phyloP scores from a whole-genome alignment of 2,888 invertebrate species.

The Hymenopus coronatus region DNA sequence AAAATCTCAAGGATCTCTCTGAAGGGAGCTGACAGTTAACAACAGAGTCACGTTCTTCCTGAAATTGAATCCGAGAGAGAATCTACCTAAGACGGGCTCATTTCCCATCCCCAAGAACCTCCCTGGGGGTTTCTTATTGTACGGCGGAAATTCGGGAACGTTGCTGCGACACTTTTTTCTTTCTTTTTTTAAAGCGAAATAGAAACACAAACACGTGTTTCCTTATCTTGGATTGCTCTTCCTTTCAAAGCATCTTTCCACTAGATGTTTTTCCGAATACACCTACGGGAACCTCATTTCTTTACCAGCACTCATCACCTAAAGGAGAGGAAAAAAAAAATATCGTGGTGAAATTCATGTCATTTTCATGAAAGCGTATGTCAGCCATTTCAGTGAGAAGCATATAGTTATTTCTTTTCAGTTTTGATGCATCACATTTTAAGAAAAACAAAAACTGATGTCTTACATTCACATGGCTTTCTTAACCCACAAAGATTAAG shows the following conservation, averaged over 20 bases:
- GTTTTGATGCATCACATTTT: too few species aligned
- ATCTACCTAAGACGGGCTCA: background rate
- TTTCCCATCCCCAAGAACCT: background rate
- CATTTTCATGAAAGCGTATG: too few species aligned
- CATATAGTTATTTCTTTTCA: too few species aligned
- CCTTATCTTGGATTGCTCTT: background rate
- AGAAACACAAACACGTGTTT: background rate
- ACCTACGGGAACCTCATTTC: background rate
- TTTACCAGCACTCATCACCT: background rate
- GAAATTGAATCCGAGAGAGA: background rate
- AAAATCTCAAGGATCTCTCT: background rate
- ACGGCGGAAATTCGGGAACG: background rate
- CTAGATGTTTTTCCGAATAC: background rate
- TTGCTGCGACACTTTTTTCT: background rate
- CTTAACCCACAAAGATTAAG: too few species aligned
- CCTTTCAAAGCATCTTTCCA: background rate
- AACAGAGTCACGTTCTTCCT: background rate
- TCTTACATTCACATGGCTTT: too few species aligned
- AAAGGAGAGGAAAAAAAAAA: background rate
- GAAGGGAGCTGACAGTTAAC: background rate
- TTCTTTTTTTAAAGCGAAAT: background rate
- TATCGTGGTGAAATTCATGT: too few species aligned
- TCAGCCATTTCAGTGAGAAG: too few species aligned
- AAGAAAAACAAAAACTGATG: too few species aligned
- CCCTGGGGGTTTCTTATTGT: background rate